A percentile compares a stretch with the other conserved stretches of the same genome.
Conservation (phyloP, 2,113 vertebrate species). For the Ceratotherium simum region DNA sequence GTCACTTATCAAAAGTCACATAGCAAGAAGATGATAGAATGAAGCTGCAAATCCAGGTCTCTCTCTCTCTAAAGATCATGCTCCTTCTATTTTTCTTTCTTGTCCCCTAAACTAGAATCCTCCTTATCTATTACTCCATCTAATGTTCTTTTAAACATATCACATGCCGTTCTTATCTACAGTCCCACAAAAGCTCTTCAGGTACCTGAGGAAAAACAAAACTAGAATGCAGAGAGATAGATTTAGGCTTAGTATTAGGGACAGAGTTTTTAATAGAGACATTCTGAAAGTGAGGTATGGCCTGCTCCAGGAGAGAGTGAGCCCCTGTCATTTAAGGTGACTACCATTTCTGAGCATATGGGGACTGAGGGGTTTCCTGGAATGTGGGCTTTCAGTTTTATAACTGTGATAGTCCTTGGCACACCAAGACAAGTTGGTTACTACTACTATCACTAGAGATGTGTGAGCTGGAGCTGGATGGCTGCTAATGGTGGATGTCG, state of each 20-base stretch:
- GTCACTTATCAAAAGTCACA: not conserved
- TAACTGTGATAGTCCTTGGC: not conserved
- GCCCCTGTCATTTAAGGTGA: not conserved
- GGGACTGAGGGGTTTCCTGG: not conserved
- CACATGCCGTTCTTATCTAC: not conserved
- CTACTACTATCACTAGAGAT: not conserved
- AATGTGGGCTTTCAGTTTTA: not conserved
- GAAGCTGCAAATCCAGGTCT: not conserved
- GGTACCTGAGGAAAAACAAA: not conserved
- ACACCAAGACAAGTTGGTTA: not conserved
- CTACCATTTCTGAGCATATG: not conserved
- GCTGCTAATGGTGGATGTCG: not conserved
- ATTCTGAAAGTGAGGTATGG: not conserved
- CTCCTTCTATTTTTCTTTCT: not conserved
- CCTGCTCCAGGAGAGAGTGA: not conserved
- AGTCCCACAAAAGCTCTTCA: not conserved
- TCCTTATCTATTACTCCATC: not conserved
- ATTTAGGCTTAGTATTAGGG: slow-evolving; percentile 2
- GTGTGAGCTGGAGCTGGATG: not conserved
- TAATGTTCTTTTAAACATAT: not conserved
- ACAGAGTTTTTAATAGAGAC: not conserved
- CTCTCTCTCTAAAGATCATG: not conserved
- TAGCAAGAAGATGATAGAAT: not conserved
- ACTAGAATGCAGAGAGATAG: not conserved
- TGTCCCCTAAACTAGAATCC: not conserved